Evolutionary conservation across 2,797 vertebrate species (phyloP), one percentile per base, ranked within the genome.

Genomic region (Oreochromis mossambicus): DNA sequence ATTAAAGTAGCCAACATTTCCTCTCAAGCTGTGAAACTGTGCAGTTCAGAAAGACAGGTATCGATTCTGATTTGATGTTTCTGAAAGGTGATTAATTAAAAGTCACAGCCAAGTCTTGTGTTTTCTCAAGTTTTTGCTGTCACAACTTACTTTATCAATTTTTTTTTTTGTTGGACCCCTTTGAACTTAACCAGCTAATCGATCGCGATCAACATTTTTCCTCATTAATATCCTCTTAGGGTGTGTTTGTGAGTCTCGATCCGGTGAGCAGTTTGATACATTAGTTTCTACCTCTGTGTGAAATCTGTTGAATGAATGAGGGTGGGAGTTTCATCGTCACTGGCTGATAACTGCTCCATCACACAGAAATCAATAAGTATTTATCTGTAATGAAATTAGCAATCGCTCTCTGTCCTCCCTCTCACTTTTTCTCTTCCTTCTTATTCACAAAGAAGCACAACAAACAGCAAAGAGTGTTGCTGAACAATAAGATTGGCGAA

Each of bases 291-390:
- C 43, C 29, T 50, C 12, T 19, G 5, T 32, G 24, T 85, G 54
- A 61, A 82, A n/a, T 50, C 4, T 21, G 68, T n/a, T 78, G 21
- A 87, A 82, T 75, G 56, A 54, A 89, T 79, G 52, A 29, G 13
- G 46, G 50, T 34, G 26, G 54, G 21, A 61, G 84, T 75, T 89
- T 80, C 46, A 70, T 89, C 86, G 73, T 89, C 70, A n/a, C 70
- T n/a, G 46, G 2, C 78, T 83, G 77, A 83, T 87, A 87, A 86
- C 77, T 80, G 21, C 81, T 86, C 86, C 89, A 80, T 93, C 88
- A 88, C 52, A n/a, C 15, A 77, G 21, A 83, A 86, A 92, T 93
- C 89, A 51, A 93, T 93, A 93, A 12, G 66, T 82, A 70, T 91
- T 92, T 88, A 87, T 86, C 86, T 84, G 50, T 78, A 86, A 90